Evolutionary conservation across 2,888 invertebrate species (phyloP), one percentile per base, ranked within the genome.

Genomic region (Drosophila mimetica): DNA sequence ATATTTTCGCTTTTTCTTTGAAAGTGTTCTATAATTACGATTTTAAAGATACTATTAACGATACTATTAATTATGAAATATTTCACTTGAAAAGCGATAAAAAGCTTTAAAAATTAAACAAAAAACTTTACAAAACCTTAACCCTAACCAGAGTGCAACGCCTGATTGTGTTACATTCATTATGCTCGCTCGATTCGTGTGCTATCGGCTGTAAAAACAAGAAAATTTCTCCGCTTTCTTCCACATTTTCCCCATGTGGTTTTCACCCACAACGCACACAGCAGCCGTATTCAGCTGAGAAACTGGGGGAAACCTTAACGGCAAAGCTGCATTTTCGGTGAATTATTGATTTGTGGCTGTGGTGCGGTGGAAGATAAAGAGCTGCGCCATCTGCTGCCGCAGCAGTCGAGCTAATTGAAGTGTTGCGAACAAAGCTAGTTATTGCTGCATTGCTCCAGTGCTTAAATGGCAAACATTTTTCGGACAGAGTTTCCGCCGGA

Each of bases 261-360:
- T 47, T 20, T 46, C 22, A n/a, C 34, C 42, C 32, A 11, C 22
- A 16, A 22, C 32, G 22, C 44, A 32, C 13, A 47, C 18, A 13
- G n/a, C 22, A 22, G 25, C 22, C 32, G n/a, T n/a, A 41, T n/a
- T 18, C 18, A n/a, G 13, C 8, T 16, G 28, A 18, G 34, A 53
- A 60, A 20, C 28, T 42, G 18, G 25, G 34, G 25, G 14, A 25
- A 18, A 46, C 61, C 61, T 47, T 30, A 60, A 61, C 44, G 60
- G 46, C 44, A 44, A 36, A 59, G 52, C 44, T 58, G 70, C 58
- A 50, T 65, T 67, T 70, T 16, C n/a, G 71, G 58, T 67, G 32
- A 52, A 61, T 70, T 71, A 71, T 70, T 70, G 69, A 70, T 70
- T 71, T 60, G 61, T 53, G 69, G 67, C 52, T 71, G 71, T 25